Evolutionary conservation across 2,797 vertebrate species (phyloP), one percentile per base, ranked within the genome.

Genomic region (Aulostomus chinensis): DNA sequence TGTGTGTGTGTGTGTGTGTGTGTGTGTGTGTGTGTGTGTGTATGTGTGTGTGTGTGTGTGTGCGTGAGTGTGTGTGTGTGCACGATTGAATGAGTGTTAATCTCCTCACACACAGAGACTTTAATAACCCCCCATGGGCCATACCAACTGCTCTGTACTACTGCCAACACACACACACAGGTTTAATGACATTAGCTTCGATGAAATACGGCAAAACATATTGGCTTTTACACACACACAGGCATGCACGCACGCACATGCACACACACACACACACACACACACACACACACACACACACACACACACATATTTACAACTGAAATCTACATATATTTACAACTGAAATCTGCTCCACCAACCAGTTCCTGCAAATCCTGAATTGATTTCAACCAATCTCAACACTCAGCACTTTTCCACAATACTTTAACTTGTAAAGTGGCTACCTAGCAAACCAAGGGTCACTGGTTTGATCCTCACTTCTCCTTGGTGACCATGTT

Each of bases 91-190:
- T 70, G 75, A 71, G 68, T 58, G 76, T 80, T 88, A 85, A 88
- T 82, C 79, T 75, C 51, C 73, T 84, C 83, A 84, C 78, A 79
- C 83, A 76, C 76, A 80, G 77, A 84, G 72, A 82, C 65, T 76
- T 68, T 80, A 84, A 86, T 86, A 84, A 84, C 81, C 85, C 80
- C 85, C 83, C 80, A 80, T 33, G 40, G 78, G 69, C 76, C 7
- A 5, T 66, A 86, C 85, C 85, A 87, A 87, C 81, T 87, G 85
- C 74, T 86, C 72, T 58, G 67, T 57, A 74, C 49, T 74, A 63
- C 64, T 83, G 83, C 83, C 83, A 85, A 61, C 43, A 66, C 49
- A 58, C 56, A 53, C 30, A 49, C 64, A 66, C 48, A 54, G 77
- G 73, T 70, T 64, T 80, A 78, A 84, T 86, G 76, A 81, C 63